Evolutionary conservation across 1,140 invertebrate species (phyloP), one percentile per base, ranked within the genome.

Genomic region (Drosophila carrolli): DNA sequence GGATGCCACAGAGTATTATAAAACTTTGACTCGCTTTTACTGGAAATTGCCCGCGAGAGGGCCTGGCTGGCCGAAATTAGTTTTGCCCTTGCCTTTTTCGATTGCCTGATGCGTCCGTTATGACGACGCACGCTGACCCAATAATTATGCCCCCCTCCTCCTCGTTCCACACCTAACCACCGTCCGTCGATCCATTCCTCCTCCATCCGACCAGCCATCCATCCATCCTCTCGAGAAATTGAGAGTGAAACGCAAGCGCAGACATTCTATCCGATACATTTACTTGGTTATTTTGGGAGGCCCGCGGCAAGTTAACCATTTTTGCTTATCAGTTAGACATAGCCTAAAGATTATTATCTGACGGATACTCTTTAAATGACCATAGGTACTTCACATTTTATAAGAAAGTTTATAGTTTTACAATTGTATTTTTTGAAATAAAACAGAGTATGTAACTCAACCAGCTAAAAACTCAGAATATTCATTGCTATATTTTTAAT

Each of bases 211-310:
- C 43, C 8, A 29, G 6, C 46, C 48, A 16, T 50, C 48, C 48
- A 16, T 43, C 71, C 53, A 53, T 67, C 54, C 48, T 76, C 41
- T 29, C 61, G 60, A 80, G 85, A 89, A 89, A 89, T 73, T 63
- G 84, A 89, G 84, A 89, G 84, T 89, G 84, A 89, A 89, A 84
- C 80, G 50, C 63, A 84, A 43, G 47, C 58, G 58, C 51, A 71
- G 63, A 62, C 74, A 81, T 75, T 81, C 82, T 77, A 59, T 53
- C 47, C 75, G 48, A 75, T 75, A 84, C 63, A 76, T 75, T 72
- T 84, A 47, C 60, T 60, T 50, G 47, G 35, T 32, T 57, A 50
- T 65, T 47, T 32, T 59, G 29, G 41, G 16, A 51, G 14, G 65
- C 82, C 75, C 46, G 66, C 70, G 81, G 78, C 67, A 16, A 23